Base-by-base conservation (phyloP, 2,888 invertebrate species). In the Dicyrtomina minuta region DNA sequence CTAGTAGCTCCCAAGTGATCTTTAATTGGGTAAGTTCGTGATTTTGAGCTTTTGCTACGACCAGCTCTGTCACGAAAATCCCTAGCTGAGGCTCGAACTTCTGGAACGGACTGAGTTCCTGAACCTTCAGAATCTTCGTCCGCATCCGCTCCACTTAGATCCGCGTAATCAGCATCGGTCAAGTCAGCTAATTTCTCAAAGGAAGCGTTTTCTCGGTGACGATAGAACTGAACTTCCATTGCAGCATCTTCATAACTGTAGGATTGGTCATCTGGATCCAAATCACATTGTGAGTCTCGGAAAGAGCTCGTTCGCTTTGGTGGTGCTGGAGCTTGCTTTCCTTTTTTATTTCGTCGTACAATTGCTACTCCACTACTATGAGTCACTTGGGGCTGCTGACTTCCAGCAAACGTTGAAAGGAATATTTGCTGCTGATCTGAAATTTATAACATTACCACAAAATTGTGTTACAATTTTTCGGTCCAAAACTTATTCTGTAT, bases 281-380 rank as follows among this genome's bases (percentile, higher is more conserved):
- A 71, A 66, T 78, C 77, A 71, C 77, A 77, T 56, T 76, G 76
- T 22, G 77, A 77, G 68, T 77, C 77, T 69, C 75, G 60, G 68
- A 75, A 77, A 60, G 84, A 93, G 92, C 93, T 93, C 76, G 96
- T 96, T 79, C 96, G 87, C 83, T 96, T 95, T 41, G 96, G 96
- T 72, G 96, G 96, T 22, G 94, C 92, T 55, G 97, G 97, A 33
- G 96, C 95, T 80, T 92, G 92, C 82, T 95, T 95, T 77, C 94
- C 94, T 81, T 91, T 90, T 77, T 92, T 78, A 71, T 78, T 78
- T 44, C 78, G 68, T 58, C 78, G 56, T 49, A 78, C 79, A 66
- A 79, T 80, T 74, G 70, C 77, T 75, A 64, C 79, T 64, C 70
- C 78, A 71, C 68, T 69, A 56, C 66, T 73, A 61, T 74, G 75